Percentiles rank a stretch among this genome's conserved stretches.
phyloP scores from a whole-genome alignment of 2,888 invertebrate species.

The Acanthopleura granulata region DNA sequence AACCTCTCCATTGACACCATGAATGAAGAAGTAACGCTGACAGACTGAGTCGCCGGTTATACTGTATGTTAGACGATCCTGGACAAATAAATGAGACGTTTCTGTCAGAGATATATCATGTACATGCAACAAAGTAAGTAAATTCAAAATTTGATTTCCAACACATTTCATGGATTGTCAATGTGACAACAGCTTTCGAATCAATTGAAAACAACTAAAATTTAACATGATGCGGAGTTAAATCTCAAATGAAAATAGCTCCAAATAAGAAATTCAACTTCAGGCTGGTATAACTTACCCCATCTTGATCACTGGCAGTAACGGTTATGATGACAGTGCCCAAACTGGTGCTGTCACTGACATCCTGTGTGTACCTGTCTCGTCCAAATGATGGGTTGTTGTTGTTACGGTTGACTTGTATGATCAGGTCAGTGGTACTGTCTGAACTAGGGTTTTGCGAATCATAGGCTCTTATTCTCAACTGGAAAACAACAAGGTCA shows the following conservation, averaged over 20 bases:
- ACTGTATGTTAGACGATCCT: constrained; percentile 4
- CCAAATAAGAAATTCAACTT: too few relatives aligned
- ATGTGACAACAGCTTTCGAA: too few relatives aligned
- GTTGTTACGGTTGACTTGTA: constrained; percentile 9
- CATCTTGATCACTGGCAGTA: constrained; percentile 11
- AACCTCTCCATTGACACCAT: neutral
- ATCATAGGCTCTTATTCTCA: constrained; percentile 16
- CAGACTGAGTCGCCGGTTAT: neutral
- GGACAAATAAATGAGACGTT: neutral
- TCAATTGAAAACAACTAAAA: too few relatives aligned
- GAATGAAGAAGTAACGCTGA: constrained; percentile 3
- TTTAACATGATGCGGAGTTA: too few relatives aligned
- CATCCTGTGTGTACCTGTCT: neutral
- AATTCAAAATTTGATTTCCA: too few relatives aligned
- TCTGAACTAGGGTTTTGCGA: constrained; percentile 4
- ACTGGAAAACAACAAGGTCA: constrained; percentile 5
- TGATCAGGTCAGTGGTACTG: constrained; percentile 13
- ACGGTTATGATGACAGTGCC: neutral
- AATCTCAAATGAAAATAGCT: too few relatives aligned
- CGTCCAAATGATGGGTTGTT: neutral
- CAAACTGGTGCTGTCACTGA: neutral
- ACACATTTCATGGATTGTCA: too few relatives aligned
- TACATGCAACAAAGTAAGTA: too few relatives aligned
- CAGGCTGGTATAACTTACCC: constrained; percentile 13
- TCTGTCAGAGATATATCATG: neutral